Base-by-base conservation (phyloP, 2,888 invertebrate genomes). In the Drosophila hamatofila region DNA sequence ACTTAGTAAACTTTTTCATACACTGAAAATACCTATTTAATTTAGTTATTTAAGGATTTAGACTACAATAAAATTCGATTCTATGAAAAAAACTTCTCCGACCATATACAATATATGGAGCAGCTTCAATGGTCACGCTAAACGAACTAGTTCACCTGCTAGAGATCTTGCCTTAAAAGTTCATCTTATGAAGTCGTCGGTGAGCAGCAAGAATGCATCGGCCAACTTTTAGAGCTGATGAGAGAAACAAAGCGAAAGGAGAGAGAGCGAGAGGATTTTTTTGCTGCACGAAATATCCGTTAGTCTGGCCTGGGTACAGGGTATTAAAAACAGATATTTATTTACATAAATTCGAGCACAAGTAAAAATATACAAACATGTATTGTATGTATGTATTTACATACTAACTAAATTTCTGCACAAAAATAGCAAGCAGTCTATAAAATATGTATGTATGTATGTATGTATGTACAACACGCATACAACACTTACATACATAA, bases 241-340 rank as follows among this genome's bases (percentile, higher is more conserved):
- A 30, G 2, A 30, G 30, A 27, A 25, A 2, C 8, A 30, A 11
- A 30, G 30, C 3, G 30, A 30, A 30, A 30, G 11, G 30, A 27
- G 27, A 48, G 9, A 27, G n/a, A 46, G 14, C 7, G 21, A 42
- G 21, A 12, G 18, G 42, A 2, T 2, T 6, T 21, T 12, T 14
- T 42, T 5, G 4, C n/a, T 2, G 42, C 12, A 21, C 42, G 12
- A 21, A 41, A 21, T 42, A 21, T 21, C 21, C 42, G 42, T 21
- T 21, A 42, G 42, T 14, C 16, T 16, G 1, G 8, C 16, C 16
- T 46, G 46, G 0, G 5, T 27, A 12, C 21, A 52, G 23, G 52
- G 37, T 23, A 52, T 51, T 52, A 16, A 16, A 52, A 23, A n/a
- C 37, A 54, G 4, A 37, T 37, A 54, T 21, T 14, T 35, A 23